Conservation (phyloP, 2,113 vertebrate genomes). For the Spea bombifrons region DNA sequence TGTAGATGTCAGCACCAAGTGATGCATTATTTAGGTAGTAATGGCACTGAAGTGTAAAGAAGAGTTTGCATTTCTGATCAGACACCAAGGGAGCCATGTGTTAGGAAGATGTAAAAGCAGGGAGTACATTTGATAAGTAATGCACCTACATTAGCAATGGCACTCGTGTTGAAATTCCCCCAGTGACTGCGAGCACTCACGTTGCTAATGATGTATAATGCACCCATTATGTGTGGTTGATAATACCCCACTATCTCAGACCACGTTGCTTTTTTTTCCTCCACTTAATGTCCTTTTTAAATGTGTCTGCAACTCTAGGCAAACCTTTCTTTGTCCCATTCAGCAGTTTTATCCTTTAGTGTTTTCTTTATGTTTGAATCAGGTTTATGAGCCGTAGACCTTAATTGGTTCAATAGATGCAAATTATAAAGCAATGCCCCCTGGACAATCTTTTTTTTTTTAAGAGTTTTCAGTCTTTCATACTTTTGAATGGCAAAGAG, state of each 20-base stretch:
- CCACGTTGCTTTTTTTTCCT: constrained; percentile 25
- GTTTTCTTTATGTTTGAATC: constrained; percentile 16
- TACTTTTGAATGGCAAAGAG: too few species aligned
- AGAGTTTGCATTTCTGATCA: constrained; percentile 18
- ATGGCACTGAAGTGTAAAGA: neutral
- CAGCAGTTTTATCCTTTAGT: constrained; percentile 1
- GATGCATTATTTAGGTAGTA: neutral
- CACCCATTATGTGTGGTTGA: constrained; percentile 42
- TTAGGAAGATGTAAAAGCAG: constrained; percentile 34
- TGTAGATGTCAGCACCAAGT: neutral
- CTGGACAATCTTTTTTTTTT: too few species aligned
- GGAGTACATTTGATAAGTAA: constrained; percentile 39
- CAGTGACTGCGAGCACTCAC: constrained; percentile 34
- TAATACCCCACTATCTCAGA: constrained; percentile 27
- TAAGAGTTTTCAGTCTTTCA: too few species aligned
- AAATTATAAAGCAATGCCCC: too few species aligned
- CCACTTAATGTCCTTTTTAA: constrained; percentile 41
- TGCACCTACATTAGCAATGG: constrained; percentile 39
- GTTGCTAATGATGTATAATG: constrained; percentile 42
- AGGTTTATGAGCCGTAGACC: neutral
- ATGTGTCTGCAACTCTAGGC: constrained; percentile 5
- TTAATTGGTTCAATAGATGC: too few species aligned
- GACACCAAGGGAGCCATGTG: constrained; percentile 27
- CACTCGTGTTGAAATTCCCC: constrained; percentile 27
- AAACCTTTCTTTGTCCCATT: constrained; percentile 13